Base-by-base conservation (phyloP, 1,140 invertebrate species). In the Drosophila paulistorum region DNA sequence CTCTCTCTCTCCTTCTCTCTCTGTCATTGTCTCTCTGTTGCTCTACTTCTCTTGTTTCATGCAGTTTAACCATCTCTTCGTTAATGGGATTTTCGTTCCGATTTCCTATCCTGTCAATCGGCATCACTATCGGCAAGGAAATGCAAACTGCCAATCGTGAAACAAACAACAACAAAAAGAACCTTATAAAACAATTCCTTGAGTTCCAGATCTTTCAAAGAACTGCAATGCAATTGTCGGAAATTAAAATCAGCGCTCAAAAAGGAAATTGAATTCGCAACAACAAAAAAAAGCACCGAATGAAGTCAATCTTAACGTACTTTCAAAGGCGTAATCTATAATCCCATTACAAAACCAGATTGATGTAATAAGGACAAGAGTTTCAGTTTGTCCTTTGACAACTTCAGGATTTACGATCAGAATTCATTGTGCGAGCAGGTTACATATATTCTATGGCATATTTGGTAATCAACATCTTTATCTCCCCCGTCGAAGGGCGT, bases 51-150 rank as follows among this genome's bases (percentile, higher is more conserved):
- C 35, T 37, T 37, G 35, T 37, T 9, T 35, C 35, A 14, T 17
- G 30, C n/a, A 30, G 55, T 35, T 57, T 26, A 26, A 33, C n/a
- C n/a, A 17, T 7, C 37, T 39, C 37, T 13, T 4, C 10, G 33
- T 37, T 59, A 59, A 59, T 59, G 57, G 57, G 6, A 33, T 59
- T 37, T 35, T 59, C 33, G 17, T 37, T 1, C n/a, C 57, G 33
- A 59, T 59, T 59, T 59, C 57, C 57, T 17, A 37, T 17, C n/a
- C 33, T 59, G 57, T 59, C 57, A 35, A 59, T 59, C 14, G 17
- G 57, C 14, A 11, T 39, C 57, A 37, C 30, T 23, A 51, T 51
- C 17, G 9, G 3, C 13, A 51, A 51, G 45, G 45, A 51, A 51
- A 51, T 51, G 45, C 17, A 51, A 23, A 23, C 45, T 51, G 45